These are phyloP conservation scores for Cheracebus regulus DNA, from an alignment of 2,797 vertebrate genomes.

Conservation along the genomic window DNA sequence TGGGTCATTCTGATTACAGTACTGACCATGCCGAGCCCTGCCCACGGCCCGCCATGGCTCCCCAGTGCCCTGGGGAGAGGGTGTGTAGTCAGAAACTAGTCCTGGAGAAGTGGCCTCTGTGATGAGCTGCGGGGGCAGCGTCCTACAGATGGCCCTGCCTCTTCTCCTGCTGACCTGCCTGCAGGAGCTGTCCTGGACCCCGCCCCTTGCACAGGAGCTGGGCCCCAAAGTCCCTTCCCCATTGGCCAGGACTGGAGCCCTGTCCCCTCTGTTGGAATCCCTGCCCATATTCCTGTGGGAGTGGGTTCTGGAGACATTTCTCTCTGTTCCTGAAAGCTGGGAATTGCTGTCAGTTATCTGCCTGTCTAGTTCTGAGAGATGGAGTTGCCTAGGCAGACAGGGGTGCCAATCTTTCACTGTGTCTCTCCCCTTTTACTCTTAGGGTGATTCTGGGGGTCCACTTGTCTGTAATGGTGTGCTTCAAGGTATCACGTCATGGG, in stretches of 20 bases:
- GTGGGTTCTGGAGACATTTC: not conserved
- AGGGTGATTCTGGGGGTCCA: conserved; percentile 37
- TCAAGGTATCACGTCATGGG: conserved; percentile 34
- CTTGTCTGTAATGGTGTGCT: conserved; percentile 27
- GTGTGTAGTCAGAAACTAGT: not conserved
- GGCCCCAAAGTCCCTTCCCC: not conserved
- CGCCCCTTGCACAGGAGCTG: not conserved
- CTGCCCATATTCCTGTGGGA: not conserved
- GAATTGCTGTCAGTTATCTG: not conserved
- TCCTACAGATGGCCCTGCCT: not conserved
- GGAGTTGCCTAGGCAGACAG: not conserved
- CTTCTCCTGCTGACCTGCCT: not conserved
- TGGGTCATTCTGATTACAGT: not conserved
- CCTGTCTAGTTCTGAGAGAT: not conserved
- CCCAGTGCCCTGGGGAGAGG: not conserved
- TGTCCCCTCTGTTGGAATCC: not conserved
- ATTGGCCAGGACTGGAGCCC: not conserved
- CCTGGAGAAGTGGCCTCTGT: not conserved
- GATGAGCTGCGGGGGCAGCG: not conserved
- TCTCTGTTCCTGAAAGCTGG: not conserved
- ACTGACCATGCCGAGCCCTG: not conserved
- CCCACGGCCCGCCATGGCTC: not conserved
- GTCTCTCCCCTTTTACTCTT: too few species aligned
- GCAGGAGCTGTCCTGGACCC: not conserved
- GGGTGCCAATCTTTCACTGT: not conserved